Base-by-base conservation (phyloP, 37 sponge, comb jelly and placozoan genomes). In the Chondrilla cf. caribensis region DNA sequence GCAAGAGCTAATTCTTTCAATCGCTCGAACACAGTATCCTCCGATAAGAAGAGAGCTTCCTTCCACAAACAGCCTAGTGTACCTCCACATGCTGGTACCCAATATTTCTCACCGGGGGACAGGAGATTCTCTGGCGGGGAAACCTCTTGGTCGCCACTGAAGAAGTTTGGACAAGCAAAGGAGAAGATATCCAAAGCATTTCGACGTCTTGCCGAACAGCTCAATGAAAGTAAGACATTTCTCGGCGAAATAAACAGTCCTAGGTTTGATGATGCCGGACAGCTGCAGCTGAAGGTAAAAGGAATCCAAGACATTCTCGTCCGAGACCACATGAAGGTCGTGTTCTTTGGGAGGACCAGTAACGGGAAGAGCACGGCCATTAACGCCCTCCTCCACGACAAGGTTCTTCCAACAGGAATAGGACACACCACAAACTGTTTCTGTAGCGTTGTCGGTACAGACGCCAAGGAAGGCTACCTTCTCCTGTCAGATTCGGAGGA, bases 391-490 rank as follows among this genome's bases (percentile, higher is more conserved):
- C 87, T 98, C 28, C 89, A 76, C 7, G 89, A 89, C 44, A 84
- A 83, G 70, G 97, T 98, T 58, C 89, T 98, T 26, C 99, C 99
- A 1, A 80, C 90, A 9, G 98, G 99, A 4, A 96, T 98, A 26
- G 99, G 99, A 9, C 99, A 98, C 88, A 98, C 96, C 44, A 95
- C 99, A 35, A 96, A 91, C 86, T 98, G 99, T 38, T 98, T 98
- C 89, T 87, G 87, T 37, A 89, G 91, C 42, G 96, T 98, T 3
- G 58, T 84, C 4, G 99, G 99, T 9, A 79, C 80, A 0, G 94
- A 90, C 25, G 83, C 54, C 37, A 64, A 65, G 11, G 92, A 93
- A 67, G 92, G 97, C 0, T 94, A 84, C 78, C 80, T 95, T 28
- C 0, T 87, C 38, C 60, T 60, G 7, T 81, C 90, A 31, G 86